Evolutionary conservation across 2,113 vertebrate species (phyloP).

Genomic region (Dendropsophus ebraccatus): DNA sequence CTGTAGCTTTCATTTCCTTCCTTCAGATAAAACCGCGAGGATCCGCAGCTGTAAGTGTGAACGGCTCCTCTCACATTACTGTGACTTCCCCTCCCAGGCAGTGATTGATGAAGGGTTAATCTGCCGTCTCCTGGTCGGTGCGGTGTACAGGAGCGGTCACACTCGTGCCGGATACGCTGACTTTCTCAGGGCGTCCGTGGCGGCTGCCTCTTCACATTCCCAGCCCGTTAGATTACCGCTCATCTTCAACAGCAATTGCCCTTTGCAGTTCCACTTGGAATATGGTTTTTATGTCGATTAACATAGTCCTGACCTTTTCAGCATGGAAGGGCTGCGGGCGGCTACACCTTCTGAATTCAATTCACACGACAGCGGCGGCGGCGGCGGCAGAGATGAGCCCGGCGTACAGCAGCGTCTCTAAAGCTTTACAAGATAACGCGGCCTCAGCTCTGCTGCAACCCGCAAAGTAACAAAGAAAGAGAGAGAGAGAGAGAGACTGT

Average conservation of each 20-base stretch:
- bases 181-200: background rate
- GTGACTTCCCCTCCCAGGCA: too few species aligned
- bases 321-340: constrained; percentile 35
- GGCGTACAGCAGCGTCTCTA: background rate
- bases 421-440: background rate
- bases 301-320: constrained; percentile 44
- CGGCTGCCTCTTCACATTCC: background rate
- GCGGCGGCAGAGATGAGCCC: background rate
- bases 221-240: background rate
- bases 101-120: background rate
- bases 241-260: constrained; percentile 36
- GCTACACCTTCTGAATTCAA: constrained; percentile 26
- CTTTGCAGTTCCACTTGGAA: constrained; percentile 43
- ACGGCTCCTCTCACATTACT: too few species aligned
- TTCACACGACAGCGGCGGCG: constrained; percentile 17
- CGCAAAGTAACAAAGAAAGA: too few species aligned
- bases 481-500: too few species aligned
- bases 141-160: background rate
- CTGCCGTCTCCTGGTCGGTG: background rate
- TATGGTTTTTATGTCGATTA: constrained; percentile 47
- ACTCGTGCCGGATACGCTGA: background rate
- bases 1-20: too few species aligned
- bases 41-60: too few species aligned
- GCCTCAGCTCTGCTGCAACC: too few species aligned
- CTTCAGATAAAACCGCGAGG: too few species aligned